These are phyloP conservation scores for Nemotelus nigrinus DNA, from an alignment of 2,888 invertebrate species.

Conservation along the genomic window DNA sequence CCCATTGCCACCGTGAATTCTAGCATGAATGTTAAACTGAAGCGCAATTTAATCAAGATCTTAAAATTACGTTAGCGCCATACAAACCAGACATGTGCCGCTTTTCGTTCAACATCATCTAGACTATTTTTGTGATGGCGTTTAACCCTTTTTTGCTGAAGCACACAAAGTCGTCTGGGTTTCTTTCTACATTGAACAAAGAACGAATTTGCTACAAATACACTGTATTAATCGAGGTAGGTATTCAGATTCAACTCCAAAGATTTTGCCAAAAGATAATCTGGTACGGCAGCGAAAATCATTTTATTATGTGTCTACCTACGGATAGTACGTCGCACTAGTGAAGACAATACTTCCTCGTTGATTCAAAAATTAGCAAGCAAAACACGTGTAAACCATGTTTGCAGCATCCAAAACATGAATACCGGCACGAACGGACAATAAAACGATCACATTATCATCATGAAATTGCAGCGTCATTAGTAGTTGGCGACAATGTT, in stretches of 20 bases:
- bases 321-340: background rate
- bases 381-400: conserved; percentile 45
- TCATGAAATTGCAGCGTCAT: conserved; percentile 31
- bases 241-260: background rate
- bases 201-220: background rate
- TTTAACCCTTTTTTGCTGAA: too few relatives aligned
- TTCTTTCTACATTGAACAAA: too few relatives aligned
- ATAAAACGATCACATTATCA: conserved; percentile 44
- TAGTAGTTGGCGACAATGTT: background rate
- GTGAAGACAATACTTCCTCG: conserved; percentile 11
- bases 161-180: too few relatives aligned
- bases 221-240: background rate
- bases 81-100: too few relatives aligned
- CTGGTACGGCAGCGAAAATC: conserved; percentile 21
- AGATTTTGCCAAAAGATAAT: conserved; percentile 27
- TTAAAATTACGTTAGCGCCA: background rate
- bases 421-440: conserved; percentile 40
- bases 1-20: too few relatives aligned
- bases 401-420: conserved; percentile 46
- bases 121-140: too few relatives aligned
- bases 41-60: too few relatives aligned
- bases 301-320: background rate
- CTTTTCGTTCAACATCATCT: too few relatives aligned
- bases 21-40: too few relatives aligned
- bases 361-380: conserved; percentile 29